Conservation (phyloP, 2,113 vertebrate species). For the Poecilia latipinna region DNA sequence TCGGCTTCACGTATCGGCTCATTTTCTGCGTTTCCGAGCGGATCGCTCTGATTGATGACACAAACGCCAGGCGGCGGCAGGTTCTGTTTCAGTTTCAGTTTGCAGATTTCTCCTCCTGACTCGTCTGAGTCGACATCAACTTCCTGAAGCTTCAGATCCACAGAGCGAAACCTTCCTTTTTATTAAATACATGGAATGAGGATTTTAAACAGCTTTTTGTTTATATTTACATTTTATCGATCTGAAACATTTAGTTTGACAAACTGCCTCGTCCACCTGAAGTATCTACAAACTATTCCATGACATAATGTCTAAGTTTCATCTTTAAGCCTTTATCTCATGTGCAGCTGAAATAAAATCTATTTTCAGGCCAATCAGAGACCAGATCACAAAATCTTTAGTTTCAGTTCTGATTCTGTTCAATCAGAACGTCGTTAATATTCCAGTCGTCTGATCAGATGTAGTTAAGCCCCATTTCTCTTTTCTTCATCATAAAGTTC, state of each 20-base stretch:
- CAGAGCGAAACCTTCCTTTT: too few species aligned
- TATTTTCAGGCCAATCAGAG: neutral
- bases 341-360: neutral
- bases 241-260: too few species aligned
- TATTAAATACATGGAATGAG: too few species aligned
- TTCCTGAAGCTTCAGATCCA: neutral
- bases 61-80: neutral
- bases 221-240: too few species aligned
- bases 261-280: too few species aligned
- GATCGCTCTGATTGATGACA: constrained; percentile 25
- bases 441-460: neutral
- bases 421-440: too few species aligned
- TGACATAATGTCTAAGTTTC: too few species aligned
- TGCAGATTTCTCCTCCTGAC: neutral
- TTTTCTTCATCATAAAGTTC: too few species aligned
- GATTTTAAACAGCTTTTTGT: too few species aligned
- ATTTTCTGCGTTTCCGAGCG: constrained; percentile 15
- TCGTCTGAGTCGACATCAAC: neutral
- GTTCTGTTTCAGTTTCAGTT: neutral
- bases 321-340: neutral
- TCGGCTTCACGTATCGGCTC: constrained; percentile 7
- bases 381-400: neutral
- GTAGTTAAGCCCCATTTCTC: neutral
- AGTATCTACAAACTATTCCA: too few species aligned
- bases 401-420: neutral